Base-by-base conservation (phyloP, 1,140 invertebrate genomes). In the Helicoverpa zea region DNA sequence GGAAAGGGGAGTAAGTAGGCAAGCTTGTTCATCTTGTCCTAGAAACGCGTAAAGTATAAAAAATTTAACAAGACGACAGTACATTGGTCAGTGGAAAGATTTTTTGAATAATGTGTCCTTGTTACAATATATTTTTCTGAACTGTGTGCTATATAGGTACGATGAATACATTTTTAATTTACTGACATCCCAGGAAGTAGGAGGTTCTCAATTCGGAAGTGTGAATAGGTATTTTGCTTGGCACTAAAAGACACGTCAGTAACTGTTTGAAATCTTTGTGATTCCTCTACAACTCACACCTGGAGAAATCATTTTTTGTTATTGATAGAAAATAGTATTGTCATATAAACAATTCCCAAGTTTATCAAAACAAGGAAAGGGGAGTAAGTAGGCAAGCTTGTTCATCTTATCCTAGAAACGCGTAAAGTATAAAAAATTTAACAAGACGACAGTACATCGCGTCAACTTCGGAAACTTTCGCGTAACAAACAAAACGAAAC, bases 401-500 rank as follows among this genome's bases (percentile, higher is more conserved):
- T 43, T 43, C 5, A 43, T 43, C 29, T 52, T 52, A 23, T 64
- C 52, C 74, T 77, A 51, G 72, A n/a, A 18, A 51, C 64, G 43
- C 75, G 18, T 52, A 77, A 74, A 35, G 49, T 49, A 64, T 75
- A 73, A 84, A 84, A 83, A 84, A 84, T 79, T 51, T 84, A 79
- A 75, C 56, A 72, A 66, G 80, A 84, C 80, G 49, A 75, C 59
- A 29, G 68, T 75, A 70, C 79, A 54, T 80, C 80, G 76, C 58
- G 54, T 58, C 66, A 81, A 78, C 63, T 79, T 80, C 73, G 16
- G 43, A 66, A 82, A 79, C 23, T 84, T 84, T 64, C 74, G 66
- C 80, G 80, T 78, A 75, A 81, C 80, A 79, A 79, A 81, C 79
- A 84, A 84, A 63, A 83, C 77, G 47, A 83, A 74, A 80, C 64